Evolutionary conservation across 2,888 invertebrate genomes (phyloP), one percentile per base, ranked within the genome.

Genomic region (Rotaria sp.): DNA sequence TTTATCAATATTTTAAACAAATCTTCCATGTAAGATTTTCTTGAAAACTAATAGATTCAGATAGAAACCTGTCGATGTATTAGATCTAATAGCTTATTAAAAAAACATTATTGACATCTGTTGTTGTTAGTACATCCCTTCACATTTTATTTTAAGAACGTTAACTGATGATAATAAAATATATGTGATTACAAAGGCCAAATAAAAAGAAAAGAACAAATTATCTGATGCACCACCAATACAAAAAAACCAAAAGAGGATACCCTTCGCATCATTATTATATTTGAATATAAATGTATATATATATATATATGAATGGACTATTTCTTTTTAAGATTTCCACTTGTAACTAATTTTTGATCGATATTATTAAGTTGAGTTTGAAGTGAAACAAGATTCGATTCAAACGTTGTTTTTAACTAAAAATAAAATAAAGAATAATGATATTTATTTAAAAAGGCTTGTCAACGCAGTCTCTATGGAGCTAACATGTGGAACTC

Each of bases 351-450:
- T n/a, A 80, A n/a, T 80, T 80, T 80, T 45, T 45, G 80, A 80
- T 80, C 80, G n/a, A 80, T 41, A n/a, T 4, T 45, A 26, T 45
- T 45, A 11, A 80, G n/a, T 80, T 80, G 80, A n/a, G 13, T 80
- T 80, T 80, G 45, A 26, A 80, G 45, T 26, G 45, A 80, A n/a
- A n/a, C 80, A 26, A 80, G 45, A 80, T 80, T 80, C 15, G 80
- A 45, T 24, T 80, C 45, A 45, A 80, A 80, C 45, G 80, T 80
- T 80, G 80, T 80, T 80, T 80, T 80, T n/a, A 80, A 45, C 80
- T 80, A 80, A 80, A 50, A 50, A 80, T 41, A 24, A 45, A 26
- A 67, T n/a, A n/a, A 7, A 26, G 10, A 67, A 8, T 13, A 18
- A 30, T n/a, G n/a, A 67, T 30, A 5, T 26, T 26, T 1, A 80